A percentile compares a stretch with the other conserved stretches of the same genome.
These are phyloP conservation scores for Armadillidium nasatum DNA, from an alignment of 1,140 invertebrate species.

Conservation along the genomic window DNA sequence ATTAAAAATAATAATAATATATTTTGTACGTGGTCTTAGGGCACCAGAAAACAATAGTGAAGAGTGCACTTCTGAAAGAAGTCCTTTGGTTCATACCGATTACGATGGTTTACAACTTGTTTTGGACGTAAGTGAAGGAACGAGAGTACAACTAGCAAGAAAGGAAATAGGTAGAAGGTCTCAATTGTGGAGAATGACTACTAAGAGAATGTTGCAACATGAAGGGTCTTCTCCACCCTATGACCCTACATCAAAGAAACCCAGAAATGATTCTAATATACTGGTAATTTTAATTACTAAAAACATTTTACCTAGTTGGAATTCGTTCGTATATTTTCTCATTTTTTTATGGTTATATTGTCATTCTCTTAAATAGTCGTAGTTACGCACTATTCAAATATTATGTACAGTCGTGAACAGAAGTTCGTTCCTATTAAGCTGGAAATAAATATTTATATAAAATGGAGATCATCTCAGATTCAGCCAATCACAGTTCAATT, in stretches of 20 bases:
- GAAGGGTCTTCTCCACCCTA: conserved; percentile 70
- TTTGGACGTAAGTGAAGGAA: conserved; percentile 64
- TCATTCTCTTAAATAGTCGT: not conserved
- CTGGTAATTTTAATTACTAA: conserved; percentile 30
- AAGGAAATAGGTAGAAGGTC: conserved; percentile 81
- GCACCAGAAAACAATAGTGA: not conserved
- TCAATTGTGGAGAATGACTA: conserved; percentile 93
- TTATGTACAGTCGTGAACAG: too few relatives aligned
- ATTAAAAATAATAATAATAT: too few relatives aligned
- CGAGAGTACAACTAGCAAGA: conserved; percentile 67
- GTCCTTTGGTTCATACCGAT: conserved; percentile 55
- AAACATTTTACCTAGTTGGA: not conserved
- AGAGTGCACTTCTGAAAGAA: conserved; percentile 42
- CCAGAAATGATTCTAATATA: conserved; percentile 27
- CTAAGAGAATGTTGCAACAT: conserved; percentile 81
- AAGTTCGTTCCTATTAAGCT: too few relatives aligned
- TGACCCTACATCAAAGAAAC: conserved; percentile 49
- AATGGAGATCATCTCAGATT: too few relatives aligned
- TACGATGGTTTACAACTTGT: conserved; percentile 68
- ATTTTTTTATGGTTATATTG: not conserved
- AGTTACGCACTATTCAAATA: too few relatives aligned
- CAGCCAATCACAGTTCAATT: too few relatives aligned
- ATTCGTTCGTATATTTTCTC: not conserved
- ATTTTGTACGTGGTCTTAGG: too few relatives aligned
- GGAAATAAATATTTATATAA: too few relatives aligned